Evolutionary conservation across 2,888 invertebrate species (phyloP), one percentile per base, ranked within the genome.

Genomic region (Leptinotarsa tumamoca): DNA sequence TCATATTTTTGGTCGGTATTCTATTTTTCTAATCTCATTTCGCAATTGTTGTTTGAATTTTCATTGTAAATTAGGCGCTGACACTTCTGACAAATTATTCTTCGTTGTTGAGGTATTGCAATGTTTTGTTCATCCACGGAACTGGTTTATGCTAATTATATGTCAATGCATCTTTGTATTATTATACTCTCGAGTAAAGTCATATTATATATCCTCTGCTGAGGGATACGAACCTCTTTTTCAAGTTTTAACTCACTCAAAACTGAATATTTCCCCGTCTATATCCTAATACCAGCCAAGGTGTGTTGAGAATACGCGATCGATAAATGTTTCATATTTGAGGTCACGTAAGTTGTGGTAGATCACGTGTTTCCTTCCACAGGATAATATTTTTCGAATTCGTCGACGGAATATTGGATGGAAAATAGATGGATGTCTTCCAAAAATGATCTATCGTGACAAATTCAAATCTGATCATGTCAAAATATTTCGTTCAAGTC

Each of bases 261-360:
- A 58, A 4, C 23, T 4, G 21, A 21, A 58, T 23, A 15, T 58
- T 58, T 58, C 58, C 58, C 58, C 58, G 23, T 14, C 58, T 58
- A 58, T 58, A 58, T 23, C 58, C 21, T 58, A n/a, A 52, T 18
- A n/a, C 58, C 18, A 21, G 58, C 15, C 58, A 75, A 68, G 75
- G 71, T 72, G 72, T 72, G 66, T 75, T 27, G 43, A 63, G 63
- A 75, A 72, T 75, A 56, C 68, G 72, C 68, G 61, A 51, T 74
- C 58, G 67, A 74, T 74, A 67, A 58, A 54, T 68, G 52, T 74
- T 67, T 74, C 68, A 75, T 72, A 75, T 72, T 75, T 75, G 61
- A 68, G 75, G 75, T 74, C 74, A 71, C 67, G 18, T 52, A 71
- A 71, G 71, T 74, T 74, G 68, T 67, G 61, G 71, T 58, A 61